Evolutionary conservation across 1,140 invertebrate species (phyloP), one percentile per base, ranked within the genome.

Genomic region (Drosophila triauraria): DNA sequence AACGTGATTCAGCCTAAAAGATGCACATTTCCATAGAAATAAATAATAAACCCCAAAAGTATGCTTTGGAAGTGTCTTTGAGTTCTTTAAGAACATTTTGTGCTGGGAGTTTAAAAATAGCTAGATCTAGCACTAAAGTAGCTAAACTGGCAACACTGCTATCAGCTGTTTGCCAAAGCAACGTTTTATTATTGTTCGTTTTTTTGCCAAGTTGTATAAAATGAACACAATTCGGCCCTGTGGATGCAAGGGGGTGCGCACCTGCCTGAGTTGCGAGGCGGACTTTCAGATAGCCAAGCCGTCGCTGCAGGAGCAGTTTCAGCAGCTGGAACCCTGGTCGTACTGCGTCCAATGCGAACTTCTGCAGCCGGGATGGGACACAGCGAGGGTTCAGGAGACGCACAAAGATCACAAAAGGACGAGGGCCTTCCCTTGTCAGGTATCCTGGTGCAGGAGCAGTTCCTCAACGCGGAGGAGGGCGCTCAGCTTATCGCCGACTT

Each of bases 201-300:
- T 32, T 17, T 20, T 20, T 20, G 27, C 13, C 42, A 38, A 54
- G 2, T 38, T 32, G 48, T 10, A 10, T 9, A 63, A 25, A 68
- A 97, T 96, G 95, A 95, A 96, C 84, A 95, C 95, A 70, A 94
- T 95, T 42, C 93, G 96, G 56, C 94, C 95, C 1, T 99, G 98
- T 94, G 97, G 97, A 23, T 99, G 98, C 92, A 99, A 99, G 95
- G 98, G 98, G 12, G 96, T 97, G 75, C 94, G 98, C 74, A 97
- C 97, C 12, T 99, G 98, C 93, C 94, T 98, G 35, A 92, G 96
- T 71, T 99, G 98, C 93, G 97, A 98, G 94, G 93, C 94, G 25
- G 93, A 96, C 80, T 96, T 94, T 79, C 94, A 95, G 10, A 95
- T 96, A 60, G 86, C 92, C 25, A 95, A 94, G 82, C 88, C 93